Percentiles rank a stretch among this genome's conserved stretches.
Conservation (phyloP, 2,797 vertebrate genomes). For the Mastacembelus armatus region DNA sequence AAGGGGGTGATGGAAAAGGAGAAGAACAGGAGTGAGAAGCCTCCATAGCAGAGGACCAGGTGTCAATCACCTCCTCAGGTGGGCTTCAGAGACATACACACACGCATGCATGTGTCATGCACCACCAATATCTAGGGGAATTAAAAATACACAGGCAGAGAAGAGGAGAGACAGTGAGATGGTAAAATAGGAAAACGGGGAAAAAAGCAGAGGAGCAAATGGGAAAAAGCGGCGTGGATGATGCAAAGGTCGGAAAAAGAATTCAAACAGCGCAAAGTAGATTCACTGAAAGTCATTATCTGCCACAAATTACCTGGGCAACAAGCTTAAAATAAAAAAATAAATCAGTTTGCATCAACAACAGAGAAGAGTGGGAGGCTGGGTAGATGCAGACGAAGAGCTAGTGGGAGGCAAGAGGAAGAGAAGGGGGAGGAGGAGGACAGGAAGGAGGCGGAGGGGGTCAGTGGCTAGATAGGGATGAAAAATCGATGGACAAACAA, state of each 20-base stretch:
- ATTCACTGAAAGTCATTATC: slow-evolving; percentile 95
- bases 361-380: slow-evolving; percentile 53
- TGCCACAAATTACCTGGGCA: slow-evolving; percentile 94
- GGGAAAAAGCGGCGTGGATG: slow-evolving; percentile 66
- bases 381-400: slow-evolving; percentile 60
- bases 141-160: slow-evolving; percentile 72
- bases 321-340: slow-evolving; percentile 88
- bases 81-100: slow-evolving; percentile 80
- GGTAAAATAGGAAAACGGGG: slow-evolving; percentile 37
- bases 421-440: slow-evolving; percentile 23
- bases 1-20: slow-evolving; percentile 70
- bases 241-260: slow-evolving; percentile 79
- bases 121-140: slow-evolving; percentile 89
- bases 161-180: slow-evolving; percentile 37
- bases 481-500: slow-evolving; percentile 87
- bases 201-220: slow-evolving; percentile 57
- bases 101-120: slow-evolving; percentile 39
- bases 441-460: slow-evolving; percentile 22
- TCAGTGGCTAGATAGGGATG: slow-evolving; percentile 71
- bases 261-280: slow-evolving; percentile 88
- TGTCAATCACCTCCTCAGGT: slow-evolving; percentile 90
- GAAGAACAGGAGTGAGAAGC: slow-evolving; percentile 75
- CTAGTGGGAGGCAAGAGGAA: slow-evolving; percentile 11
- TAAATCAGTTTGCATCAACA: slow-evolving; percentile 77
- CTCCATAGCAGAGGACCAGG: slow-evolving; percentile 88